Evolutionary conservation across 1,140 invertebrate genomes (phyloP).

Genomic region (Oscheius sp.): DNA sequence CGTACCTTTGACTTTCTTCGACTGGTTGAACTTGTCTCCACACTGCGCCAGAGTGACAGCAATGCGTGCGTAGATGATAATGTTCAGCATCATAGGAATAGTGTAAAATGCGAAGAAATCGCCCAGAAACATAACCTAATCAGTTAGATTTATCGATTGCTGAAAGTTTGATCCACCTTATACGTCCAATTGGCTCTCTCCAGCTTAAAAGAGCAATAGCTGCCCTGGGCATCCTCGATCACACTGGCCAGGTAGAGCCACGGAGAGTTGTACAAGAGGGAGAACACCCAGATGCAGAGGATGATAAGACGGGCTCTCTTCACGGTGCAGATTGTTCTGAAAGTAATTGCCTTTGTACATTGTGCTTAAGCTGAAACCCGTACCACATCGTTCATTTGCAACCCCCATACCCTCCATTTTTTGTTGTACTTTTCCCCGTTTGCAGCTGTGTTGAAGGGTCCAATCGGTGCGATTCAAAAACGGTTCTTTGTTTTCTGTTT

Average conservation of each 20-base stretch:
- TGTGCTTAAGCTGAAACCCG: neutral
- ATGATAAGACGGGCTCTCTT: constrained; percentile 59
- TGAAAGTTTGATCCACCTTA: constrained; percentile 35
- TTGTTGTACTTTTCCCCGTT: neutral
- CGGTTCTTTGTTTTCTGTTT: too few species aligned
- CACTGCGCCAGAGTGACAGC: constrained; percentile 66
- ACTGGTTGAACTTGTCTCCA: too few species aligned
- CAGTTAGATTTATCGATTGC: neutral
- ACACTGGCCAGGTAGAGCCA: constrained; percentile 61
- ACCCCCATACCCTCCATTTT: neutral
- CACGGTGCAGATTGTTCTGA: constrained; percentile 61
- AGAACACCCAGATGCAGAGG: constrained; percentile 57
- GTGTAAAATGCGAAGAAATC: constrained; percentile 57
- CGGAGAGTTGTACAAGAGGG: constrained; percentile 59
- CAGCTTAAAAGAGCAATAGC: constrained; percentile 50
- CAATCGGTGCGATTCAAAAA: too few species aligned
- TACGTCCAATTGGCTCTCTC: constrained; percentile 54
- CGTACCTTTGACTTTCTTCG: too few species aligned
- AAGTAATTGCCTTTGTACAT: constrained; percentile 8
- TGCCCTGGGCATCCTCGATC: constrained; percentile 31
- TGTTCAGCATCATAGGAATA: constrained; percentile 58
- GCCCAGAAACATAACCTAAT: constrained; percentile 44
- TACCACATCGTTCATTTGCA: neutral
- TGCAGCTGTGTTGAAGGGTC: too few species aligned
- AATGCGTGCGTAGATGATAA: constrained; percentile 58